Base-by-base conservation (phyloP, 2,113 vertebrate species). In the Apodemus sylvaticus region DNA sequence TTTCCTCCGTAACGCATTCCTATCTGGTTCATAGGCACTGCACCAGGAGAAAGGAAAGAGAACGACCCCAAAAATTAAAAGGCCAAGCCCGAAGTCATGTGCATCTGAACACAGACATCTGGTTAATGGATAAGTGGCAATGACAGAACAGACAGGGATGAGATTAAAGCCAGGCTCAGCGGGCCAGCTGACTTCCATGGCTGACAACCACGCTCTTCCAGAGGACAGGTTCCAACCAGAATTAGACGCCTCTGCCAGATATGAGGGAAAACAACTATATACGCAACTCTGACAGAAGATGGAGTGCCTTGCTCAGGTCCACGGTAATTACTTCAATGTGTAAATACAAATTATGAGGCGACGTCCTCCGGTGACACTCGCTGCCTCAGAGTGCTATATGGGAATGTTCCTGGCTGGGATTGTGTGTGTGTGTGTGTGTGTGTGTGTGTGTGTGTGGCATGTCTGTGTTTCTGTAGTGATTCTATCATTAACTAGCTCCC, bases 21-120 rank as follows among this genome's bases (percentile, higher is more conserved):
- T 98, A 85, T 99, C 99, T 3, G 98, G 98, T 68, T 99, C 98
- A 12, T 98, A 99, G 93, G 98, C 99, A 91, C 98, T 99, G 97
- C 31, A 97, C 76, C 24, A 83, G 87, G 83, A 97, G 74, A 91
- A 86, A 97, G 45, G 95, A 87, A 85, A 97, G 16, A 96, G 79
- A 96, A 68, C 89, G 93, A 93, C 39, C 96, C 68, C 8, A 3
- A 96, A 94, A 96, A 92, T 97, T 96, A 98, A 96, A 53, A 4
- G 36, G 83, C 70, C 96, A 91, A 86, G 11, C 64, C 82, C 86
- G 90, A 95, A 58, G 22, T 26, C 94, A 42, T 0, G 0, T 39
- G 53, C 92, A 85, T 93, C 76, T 83, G 86, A 90, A 85, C 64
- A 36, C 93, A 94, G 86, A 98, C 95, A 78, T 91, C 93, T 93